phyloP scores from a whole-genome alignment of 2,888 invertebrate genomes.

The Tetramorium bicarinatum region DNA sequence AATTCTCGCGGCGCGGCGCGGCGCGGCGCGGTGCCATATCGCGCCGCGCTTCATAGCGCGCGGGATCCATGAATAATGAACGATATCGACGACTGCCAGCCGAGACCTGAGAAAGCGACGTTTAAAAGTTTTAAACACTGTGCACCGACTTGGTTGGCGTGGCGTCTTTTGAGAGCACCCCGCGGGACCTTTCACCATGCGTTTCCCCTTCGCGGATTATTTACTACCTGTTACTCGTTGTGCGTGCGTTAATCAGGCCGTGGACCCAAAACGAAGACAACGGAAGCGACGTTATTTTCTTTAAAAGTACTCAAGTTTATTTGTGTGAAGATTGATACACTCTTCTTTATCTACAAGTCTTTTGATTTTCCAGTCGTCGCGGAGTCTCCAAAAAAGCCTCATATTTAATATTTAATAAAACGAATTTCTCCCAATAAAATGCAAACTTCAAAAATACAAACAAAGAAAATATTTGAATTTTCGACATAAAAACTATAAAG shows the following conservation, averaged over 20 bases:
- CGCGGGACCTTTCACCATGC: conserved; percentile 67
- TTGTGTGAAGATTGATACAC: no score
- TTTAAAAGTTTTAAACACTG: conserved; percentile 69
- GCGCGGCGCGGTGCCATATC: no score
- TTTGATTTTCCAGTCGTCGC: neutral
- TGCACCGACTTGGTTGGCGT: conserved; percentile 26
- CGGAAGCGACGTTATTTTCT: neutral
- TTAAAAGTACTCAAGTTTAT: no score
- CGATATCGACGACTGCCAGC: conserved; percentile 58
- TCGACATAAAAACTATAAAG: no score
- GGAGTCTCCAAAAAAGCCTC: no score
- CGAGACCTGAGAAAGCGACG: conserved; percentile 67
- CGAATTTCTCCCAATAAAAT: no score
- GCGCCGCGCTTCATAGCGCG: conserved; percentile 46
- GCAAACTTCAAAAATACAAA: no score
- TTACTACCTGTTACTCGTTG: conserved; percentile 38
- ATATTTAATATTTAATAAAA: no score
- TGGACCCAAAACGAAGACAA: conserved; percentile 6
- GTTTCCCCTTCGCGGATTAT: conserved; percentile 10
- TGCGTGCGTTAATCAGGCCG: neutral
- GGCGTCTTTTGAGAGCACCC: conserved; percentile 32
- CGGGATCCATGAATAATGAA: conserved; percentile 72
- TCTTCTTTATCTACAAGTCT: neutral
- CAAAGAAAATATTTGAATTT: no score
- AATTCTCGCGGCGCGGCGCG: conserved; percentile 62